These are phyloP conservation scores for Scytalopus superciliaris DNA, from an alignment of 2,113 vertebrate species.

Conservation along the genomic window DNA sequence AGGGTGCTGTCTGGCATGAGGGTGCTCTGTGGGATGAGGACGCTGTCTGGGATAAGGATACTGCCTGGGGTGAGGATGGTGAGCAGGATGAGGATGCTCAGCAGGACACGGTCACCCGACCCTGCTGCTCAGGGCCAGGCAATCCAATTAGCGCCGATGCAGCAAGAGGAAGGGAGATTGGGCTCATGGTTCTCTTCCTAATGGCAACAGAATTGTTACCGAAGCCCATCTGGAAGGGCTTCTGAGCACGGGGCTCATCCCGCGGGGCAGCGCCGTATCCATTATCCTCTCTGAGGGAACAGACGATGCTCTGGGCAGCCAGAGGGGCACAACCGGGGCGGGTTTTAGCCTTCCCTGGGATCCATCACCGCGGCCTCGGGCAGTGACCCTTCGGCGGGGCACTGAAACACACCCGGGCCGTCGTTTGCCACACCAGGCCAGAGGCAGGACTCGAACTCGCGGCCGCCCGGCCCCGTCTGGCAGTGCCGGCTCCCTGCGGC, in stretches of 20 bases:
- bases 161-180: background rate
- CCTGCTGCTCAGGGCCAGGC: background rate
- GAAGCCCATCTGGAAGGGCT: background rate
- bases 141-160: background rate
- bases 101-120: accelerated
- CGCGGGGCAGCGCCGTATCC: accelerated
- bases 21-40: too few species aligned
- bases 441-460: background rate
- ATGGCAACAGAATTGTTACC: background rate
- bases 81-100: background rate
- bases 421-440: too few species aligned
- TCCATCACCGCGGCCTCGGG: accelerated
- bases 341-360: accelerated
- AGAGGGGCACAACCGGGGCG: background rate
- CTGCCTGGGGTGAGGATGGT: accelerated
- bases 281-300: too few species aligned
- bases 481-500: background rate
- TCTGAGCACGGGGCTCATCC: accelerated
- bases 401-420: accelerated
- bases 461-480: accelerated
- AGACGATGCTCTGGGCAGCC: accelerated
- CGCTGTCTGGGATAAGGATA: background rate
- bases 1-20: background rate
- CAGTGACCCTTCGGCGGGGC: accelerated
- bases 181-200: background rate